phyloP scores from a whole-genome alignment of 2,888 invertebrate genomes.

The Troglohyphantes excavatus region DNA sequence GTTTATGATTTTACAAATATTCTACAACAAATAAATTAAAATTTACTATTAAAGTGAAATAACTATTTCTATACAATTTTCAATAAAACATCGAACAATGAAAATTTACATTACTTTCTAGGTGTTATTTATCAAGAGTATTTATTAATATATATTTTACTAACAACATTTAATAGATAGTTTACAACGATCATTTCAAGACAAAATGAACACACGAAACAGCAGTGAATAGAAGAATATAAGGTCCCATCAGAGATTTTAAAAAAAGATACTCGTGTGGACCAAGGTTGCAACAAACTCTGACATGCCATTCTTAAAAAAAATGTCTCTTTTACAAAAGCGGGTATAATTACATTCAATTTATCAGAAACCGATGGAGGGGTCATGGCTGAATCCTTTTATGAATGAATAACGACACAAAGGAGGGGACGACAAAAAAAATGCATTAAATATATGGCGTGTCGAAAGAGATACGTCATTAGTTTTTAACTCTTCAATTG shows the following conservation, averaged over 20 bases:
- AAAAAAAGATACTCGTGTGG: neutral
- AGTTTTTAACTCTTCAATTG: constrained; percentile 9
- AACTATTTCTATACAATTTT: too few species aligned
- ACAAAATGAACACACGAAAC: too few species aligned
- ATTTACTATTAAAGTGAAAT: too few species aligned
- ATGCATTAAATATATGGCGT: neutral
- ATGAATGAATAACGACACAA: constrained; percentile 4
- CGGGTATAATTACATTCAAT: constrained; percentile 9
- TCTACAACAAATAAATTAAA: too few species aligned
- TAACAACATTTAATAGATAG: too few species aligned
- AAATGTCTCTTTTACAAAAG: neutral
- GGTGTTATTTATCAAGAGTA: too few species aligned
- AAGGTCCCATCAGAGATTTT: neutral
- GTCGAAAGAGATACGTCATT: neutral
- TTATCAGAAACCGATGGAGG: constrained; percentile 9
- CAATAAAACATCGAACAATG: too few species aligned
- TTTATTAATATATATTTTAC: too few species aligned
- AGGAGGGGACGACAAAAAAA: neutral
- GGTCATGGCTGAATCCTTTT: constrained; percentile 2
- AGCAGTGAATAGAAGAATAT: too few species aligned
- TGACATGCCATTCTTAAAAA: neutral
- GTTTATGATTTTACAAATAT: too few species aligned
- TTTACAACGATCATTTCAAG: too few species aligned
- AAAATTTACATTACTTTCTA: too few species aligned
- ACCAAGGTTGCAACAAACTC: neutral